phyloP scores from a whole-genome alignment of 2,888 invertebrate genomes.

The Torymus tubicola region DNA sequence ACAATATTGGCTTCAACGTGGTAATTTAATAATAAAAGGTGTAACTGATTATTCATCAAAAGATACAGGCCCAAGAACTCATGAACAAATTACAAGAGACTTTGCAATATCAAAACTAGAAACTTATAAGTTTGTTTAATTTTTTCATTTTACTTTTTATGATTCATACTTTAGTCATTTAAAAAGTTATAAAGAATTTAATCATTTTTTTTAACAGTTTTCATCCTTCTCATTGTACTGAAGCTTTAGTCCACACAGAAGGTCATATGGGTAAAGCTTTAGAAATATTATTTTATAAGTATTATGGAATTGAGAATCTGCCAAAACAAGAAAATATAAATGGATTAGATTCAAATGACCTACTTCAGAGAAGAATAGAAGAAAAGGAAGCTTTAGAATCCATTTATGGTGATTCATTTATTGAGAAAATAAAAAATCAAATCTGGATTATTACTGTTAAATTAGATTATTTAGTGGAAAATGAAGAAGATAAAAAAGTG shows the following conservation, averaged over 20 bases:
- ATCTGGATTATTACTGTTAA: slow-evolving; percentile 85
- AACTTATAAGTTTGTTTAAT: slow-evolving; percentile 77
- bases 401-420: slow-evolving; percentile 85
- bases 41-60: slow-evolving; percentile 83
- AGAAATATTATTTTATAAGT: slow-evolving; percentile 84
- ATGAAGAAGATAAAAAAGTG: slow-evolving; percentile 77
- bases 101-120: slow-evolving; percentile 86
- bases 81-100: slow-evolving; percentile 82
- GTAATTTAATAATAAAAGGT: slow-evolving; percentile 85
- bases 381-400: slow-evolving; percentile 87
- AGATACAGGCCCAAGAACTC: slow-evolving; percentile 79
- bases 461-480: slow-evolving; percentile 82
- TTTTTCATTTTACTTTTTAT: neutral
- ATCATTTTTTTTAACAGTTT: slow-evolving; percentile 81
- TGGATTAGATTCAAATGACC: slow-evolving; percentile 77
- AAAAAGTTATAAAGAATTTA: slow-evolving; percentile 32
- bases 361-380: slow-evolving; percentile 83
- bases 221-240: slow-evolving; percentile 84
- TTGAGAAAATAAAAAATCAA: slow-evolving; percentile 82
- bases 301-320: slow-evolving; percentile 79
- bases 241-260: slow-evolving; percentile 83
- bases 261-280: slow-evolving; percentile 85
- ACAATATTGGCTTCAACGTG: slow-evolving; percentile 87
- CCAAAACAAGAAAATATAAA: slow-evolving; percentile 72
- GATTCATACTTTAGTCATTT: slow-evolving; percentile 15